phyloP scores from a whole-genome alignment of 2,797 vertebrate species.

The Harpagifer antarcticus region DNA sequence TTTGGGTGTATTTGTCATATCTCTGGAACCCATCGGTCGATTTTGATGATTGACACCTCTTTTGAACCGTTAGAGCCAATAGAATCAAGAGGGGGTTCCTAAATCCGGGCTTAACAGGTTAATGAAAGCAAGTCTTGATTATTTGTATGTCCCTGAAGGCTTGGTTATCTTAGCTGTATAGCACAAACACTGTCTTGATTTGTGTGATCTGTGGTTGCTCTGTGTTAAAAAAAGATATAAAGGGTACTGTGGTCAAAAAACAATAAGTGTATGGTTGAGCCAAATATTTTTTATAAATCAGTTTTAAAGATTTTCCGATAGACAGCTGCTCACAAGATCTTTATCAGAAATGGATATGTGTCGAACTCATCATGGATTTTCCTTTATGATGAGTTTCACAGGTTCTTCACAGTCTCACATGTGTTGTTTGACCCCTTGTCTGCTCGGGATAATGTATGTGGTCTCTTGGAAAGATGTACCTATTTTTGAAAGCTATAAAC shows the following conservation, averaged over 20 bases:
- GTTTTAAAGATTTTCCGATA: slow-evolving; percentile 41
- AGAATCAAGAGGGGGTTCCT: too few relatives aligned
- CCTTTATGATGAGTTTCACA: slow-evolving; percentile 46
- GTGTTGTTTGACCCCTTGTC: slow-evolving; percentile 4
- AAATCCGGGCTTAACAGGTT: background rate
- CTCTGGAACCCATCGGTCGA: too few relatives aligned
- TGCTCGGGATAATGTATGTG: slow-evolving; percentile 1
- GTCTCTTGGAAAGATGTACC: slow-evolving; percentile 15
- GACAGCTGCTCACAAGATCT: slow-evolving; percentile 22
- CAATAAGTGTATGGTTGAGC: slow-evolving; percentile 23
- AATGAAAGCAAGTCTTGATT: slow-evolving; percentile 69
- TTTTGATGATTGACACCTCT: too few relatives aligned
- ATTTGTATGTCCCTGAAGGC: slow-evolving; percentile 24
- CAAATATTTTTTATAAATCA: slow-evolving; percentile 28
- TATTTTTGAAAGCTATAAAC: background rate
- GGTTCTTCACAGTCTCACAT: slow-evolving; percentile 20
- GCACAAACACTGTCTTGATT: slow-evolving; percentile 51
- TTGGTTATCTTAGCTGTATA: slow-evolving; percentile 36
- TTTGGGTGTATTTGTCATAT: too few relatives aligned
- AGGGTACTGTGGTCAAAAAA: slow-evolving; percentile 37
- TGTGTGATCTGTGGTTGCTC: slow-evolving; percentile 38
- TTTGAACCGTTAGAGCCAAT: too few relatives aligned
- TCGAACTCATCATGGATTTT: slow-evolving; percentile 8
- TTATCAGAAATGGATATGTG: slow-evolving; percentile 30
- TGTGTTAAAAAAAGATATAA: slow-evolving; percentile 42